Conservation (phyloP, 2,797 vertebrate genomes). For the Gephyroberyx darwinii region DNA sequence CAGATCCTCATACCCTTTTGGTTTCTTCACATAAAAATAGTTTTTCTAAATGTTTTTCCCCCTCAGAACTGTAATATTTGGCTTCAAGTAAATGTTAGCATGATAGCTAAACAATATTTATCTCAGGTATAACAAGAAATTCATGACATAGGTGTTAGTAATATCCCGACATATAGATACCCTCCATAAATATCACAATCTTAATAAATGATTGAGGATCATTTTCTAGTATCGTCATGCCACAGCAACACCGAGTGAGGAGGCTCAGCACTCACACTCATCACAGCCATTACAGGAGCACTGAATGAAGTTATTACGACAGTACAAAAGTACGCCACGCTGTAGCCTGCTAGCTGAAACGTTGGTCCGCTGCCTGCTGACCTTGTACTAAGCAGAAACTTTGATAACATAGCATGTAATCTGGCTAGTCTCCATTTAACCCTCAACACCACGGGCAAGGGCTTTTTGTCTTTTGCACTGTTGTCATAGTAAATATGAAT, state of each 20-base stretch:
- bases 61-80: too few species aligned
- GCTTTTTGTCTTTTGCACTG: not conserved
- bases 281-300: conserved; percentile 21
- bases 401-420: conserved; percentile 44
- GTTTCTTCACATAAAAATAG: not conserved
- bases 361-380: conserved; percentile 33
- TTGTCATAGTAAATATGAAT: not conserved
- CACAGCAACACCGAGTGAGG: conserved; percentile 3
- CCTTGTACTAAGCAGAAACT: conserved; percentile 31
- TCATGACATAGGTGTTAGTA: not conserved
- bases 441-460: conserved; percentile 9
- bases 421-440: conserved; percentile 34
- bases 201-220: not conserved
- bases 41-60: not conserved
- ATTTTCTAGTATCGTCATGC: conserved; percentile 1
- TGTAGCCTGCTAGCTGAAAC: conserved; percentile 30
- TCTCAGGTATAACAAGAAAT: not conserved
- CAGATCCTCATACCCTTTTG: too few species aligned
- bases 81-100: too few species aligned
- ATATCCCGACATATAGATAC: too few species aligned
- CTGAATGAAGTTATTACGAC: conserved; percentile 14
- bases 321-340: conserved; percentile 4
- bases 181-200: conserved; percentile 1
- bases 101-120: not conserved
- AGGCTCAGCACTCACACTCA: not conserved